These are phyloP conservation scores for Camarhynchus parvulus DNA, from an alignment of 2,113 vertebrate genomes.

Conservation along the genomic window DNA sequence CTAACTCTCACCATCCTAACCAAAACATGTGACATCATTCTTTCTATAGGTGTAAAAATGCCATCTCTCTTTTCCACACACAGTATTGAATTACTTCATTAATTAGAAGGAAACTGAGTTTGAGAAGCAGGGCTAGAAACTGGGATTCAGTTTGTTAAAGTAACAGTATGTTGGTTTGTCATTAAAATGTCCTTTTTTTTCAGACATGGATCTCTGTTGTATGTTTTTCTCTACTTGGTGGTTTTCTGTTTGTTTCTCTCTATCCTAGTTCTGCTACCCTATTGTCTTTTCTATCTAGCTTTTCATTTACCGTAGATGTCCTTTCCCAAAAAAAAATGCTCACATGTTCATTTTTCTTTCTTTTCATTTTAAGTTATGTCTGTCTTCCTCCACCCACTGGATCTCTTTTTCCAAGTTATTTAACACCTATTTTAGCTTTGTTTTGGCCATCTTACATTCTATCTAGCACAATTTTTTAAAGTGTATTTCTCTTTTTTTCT, in stretches of 20 bases:
- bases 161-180: not conserved
- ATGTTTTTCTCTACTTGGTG: not conserved
- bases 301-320: not conserved
- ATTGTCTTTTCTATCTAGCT: not conserved
- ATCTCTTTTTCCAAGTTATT: not conserved
- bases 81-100: slow-evolving; percentile 52
- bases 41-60: slow-evolving; percentile 46
- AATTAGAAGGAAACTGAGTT: slow-evolving; percentile 5
- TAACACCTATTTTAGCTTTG: not conserved
- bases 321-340: not conserved
- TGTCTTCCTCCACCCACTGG: not conserved
- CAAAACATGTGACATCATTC: slow-evolving; percentile 62
- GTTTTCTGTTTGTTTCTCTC: not conserved
- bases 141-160: not conserved
- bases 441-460: not conserved
- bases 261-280: not conserved
- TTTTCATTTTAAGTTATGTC: not conserved
- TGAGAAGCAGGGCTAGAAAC: not conserved
- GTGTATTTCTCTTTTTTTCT: not conserved
- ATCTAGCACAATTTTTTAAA: accelerated
- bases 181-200: not conserved
- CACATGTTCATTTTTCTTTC: not conserved
- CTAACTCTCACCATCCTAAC: slow-evolving; percentile 32
- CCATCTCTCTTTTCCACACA: not conserved
- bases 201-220: not conserved